These are phyloP conservation scores for Eunapius fragilis DNA, from an alignment of 37 sponge, comb jelly and placozoan genomes.

Conservation along the genomic window DNA sequence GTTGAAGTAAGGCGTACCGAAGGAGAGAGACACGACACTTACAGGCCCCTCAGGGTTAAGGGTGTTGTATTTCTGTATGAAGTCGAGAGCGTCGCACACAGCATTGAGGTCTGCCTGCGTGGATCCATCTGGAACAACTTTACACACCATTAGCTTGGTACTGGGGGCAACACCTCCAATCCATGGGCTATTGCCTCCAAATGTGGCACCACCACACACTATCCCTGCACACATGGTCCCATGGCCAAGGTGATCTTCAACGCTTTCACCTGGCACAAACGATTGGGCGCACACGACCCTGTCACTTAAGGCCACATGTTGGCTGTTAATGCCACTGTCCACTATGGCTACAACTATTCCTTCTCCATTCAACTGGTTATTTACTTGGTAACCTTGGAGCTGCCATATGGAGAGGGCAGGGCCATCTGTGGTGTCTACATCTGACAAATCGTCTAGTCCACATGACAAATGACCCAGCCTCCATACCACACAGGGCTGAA, in stretches of 20 bases:
- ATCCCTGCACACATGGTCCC: constrained; percentile 64
- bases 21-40: constrained; percentile 53
- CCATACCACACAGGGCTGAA: too few relatives aligned
- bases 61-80: constrained; percentile 21
- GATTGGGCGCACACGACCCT: constrained; percentile 25
- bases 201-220: constrained; percentile 1
- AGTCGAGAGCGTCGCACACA: constrained; percentile 30
- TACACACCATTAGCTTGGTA: constrained; percentile 46
- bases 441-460: neutral
- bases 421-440: constrained; percentile 18
- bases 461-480: too few relatives aligned
- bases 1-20: constrained; percentile 27
- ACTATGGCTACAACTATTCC: constrained; percentile 48
- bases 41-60: neutral
- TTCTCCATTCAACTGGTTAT: constrained; percentile 17
- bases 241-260: constrained; percentile 41
- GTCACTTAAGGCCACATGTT: constrained; percentile 33
- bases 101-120: constrained; percentile 24
- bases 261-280: constrained; percentile 22
- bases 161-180: constrained; percentile 53
- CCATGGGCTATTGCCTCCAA: neutral
- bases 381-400: constrained; percentile 29
- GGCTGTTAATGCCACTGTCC: constrained; percentile 46
- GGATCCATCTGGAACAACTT: constrained; percentile 19
- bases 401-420: constrained; percentile 29